Conservation (phyloP, 2,113 vertebrate genomes). For the Nesoenas mayeri region DNA sequence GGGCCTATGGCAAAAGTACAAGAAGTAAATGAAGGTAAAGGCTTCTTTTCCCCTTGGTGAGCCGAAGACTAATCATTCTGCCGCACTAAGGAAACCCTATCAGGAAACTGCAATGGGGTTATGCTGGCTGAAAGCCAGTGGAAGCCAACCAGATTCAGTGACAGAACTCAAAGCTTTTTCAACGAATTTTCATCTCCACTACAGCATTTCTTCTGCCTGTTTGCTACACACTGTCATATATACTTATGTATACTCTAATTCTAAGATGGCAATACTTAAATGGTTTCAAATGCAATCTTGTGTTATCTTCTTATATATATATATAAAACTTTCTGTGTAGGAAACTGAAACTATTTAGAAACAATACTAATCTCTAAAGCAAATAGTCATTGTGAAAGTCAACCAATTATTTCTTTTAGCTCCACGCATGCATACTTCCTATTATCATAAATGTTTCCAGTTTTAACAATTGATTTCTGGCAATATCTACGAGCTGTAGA, state of each 20-base stretch:
- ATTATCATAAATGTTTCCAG: background rate
- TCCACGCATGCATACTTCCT: background rate
- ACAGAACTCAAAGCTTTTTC: background rate
- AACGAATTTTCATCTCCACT: background rate
- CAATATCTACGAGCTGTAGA: background rate
- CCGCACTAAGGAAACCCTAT: background rate
- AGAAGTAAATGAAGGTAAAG: background rate
- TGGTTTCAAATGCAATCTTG: background rate
- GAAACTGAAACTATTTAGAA: background rate
- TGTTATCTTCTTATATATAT: background rate
- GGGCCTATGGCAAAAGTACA: background rate
- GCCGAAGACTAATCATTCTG: background rate
- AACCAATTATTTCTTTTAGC: background rate
- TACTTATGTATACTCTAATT: background rate
- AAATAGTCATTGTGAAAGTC: background rate
- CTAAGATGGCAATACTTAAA: background rate
- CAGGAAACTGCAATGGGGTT: background rate
- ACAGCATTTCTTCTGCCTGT: background rate
- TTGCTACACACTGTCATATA: background rate
- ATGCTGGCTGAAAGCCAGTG: background rate
- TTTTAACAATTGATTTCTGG: background rate
- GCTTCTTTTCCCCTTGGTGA: background rate
- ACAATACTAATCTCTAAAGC: background rate
- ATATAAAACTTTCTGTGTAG: background rate
- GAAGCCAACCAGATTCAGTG: background rate